These are phyloP conservation scores for Heliconius erato DNA, from an alignment of 2,888 invertebrate species.

Conservation along the genomic window DNA sequence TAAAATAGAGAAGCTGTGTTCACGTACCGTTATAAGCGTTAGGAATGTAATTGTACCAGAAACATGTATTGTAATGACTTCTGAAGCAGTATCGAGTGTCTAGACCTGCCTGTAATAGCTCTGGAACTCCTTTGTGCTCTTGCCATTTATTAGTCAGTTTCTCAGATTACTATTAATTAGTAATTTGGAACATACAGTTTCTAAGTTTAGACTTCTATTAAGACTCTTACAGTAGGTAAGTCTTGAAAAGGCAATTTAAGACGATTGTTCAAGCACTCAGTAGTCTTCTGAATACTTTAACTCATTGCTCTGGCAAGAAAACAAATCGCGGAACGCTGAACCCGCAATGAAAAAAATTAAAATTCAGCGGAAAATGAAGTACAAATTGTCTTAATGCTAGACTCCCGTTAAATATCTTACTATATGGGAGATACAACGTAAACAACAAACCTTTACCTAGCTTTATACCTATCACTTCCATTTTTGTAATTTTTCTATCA, in stretches of 20 bases:
- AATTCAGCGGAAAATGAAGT: too few relatives aligned
- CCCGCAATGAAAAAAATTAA: too few relatives aligned
- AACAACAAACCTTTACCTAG: too few relatives aligned
- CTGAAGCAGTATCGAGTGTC: constrained; percentile 14
- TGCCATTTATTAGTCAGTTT: constrained; percentile 34
- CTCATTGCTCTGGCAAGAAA: not conserved
- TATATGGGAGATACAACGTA: too few relatives aligned
- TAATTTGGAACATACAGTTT: constrained; percentile 26
- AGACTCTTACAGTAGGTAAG: not conserved
- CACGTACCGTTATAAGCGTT: not conserved
- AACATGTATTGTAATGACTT: constrained; percentile 19
- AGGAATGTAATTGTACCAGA: constrained; percentile 15
- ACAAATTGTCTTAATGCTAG: too few relatives aligned
- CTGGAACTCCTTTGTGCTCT: constrained; percentile 34
- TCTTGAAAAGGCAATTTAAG: not conserved
- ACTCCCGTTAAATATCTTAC: too few relatives aligned
- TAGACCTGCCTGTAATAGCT: constrained; percentile 1
- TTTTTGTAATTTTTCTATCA: too few relatives aligned
- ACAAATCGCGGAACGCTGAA: not conserved
- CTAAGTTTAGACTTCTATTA: constrained; percentile 2
- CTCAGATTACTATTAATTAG: constrained; percentile 33
- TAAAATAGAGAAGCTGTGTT: not conserved
- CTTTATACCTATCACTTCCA: too few relatives aligned
- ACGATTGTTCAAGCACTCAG: not conserved
- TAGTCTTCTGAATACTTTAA: not conserved